A percentile compares a stretch with the other conserved stretches of the same genome.
Evolutionary conservation across 1,140 invertebrate species (phyloP).

Genomic region (Diuraphis noxia): DNA sequence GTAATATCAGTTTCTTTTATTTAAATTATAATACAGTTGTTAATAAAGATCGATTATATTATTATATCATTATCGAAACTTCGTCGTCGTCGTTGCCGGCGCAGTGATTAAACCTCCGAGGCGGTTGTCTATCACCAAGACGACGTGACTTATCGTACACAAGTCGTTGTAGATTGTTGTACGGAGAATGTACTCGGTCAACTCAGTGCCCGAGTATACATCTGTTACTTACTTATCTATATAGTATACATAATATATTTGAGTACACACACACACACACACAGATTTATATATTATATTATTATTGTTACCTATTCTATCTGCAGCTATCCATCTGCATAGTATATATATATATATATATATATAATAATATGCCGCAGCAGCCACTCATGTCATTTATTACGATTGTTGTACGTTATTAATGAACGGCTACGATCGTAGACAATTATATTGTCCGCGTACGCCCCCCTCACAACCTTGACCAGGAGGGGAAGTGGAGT

Average conservation of each 20-base stretch:
- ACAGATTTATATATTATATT: not conserved
- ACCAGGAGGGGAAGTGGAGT: not conserved
- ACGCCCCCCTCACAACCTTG: not conserved
- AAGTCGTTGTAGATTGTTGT: not conserved
- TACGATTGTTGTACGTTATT: conserved; percentile 27
- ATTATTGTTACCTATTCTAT: conserved; percentile 10
- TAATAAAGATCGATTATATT: not conserved
- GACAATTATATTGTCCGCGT: conserved; percentile 14
- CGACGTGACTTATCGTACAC: conserved; percentile 13
- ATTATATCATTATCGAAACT: not conserved
- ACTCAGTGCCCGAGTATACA: not conserved
- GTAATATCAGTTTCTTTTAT: too few relatives aligned
- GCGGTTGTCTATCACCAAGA: conserved; percentile 18
- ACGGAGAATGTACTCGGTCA: not conserved
- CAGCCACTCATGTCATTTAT: not conserved
- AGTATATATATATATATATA: not conserved
- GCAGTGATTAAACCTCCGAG: not conserved
- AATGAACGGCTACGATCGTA: conserved; percentile 3
- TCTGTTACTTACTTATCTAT: not conserved
- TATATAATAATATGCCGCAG: not conserved
- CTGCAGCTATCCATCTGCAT: not conserved
- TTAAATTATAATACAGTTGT: too few relatives aligned
- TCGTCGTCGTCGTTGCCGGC: not conserved
- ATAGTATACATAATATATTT: not conserved
- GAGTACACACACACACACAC: not conserved